Base-by-base conservation (phyloP, 2,888 invertebrate species). In the Caenorhabditis plicata region DNA sequence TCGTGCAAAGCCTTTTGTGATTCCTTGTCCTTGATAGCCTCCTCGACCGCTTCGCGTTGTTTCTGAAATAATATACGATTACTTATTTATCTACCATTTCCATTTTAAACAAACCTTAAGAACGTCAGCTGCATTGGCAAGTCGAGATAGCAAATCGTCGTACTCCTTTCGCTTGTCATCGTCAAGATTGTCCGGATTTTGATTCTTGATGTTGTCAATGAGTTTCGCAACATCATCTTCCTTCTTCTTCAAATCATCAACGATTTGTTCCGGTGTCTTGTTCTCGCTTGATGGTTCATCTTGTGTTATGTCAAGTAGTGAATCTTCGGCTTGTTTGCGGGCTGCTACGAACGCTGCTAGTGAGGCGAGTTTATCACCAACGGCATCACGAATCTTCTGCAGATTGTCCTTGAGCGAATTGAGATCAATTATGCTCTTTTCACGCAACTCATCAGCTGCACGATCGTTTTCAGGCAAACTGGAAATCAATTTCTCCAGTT, bases 361-460 rank as follows among this genome's bases (percentile, higher is more conserved):
- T 45, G 70, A 67, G 31, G 67, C 67, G 26, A 68, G 42, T 39
- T 68, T 68, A 53, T 70, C 67, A 25, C 67, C 70, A 46, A 70
- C 61, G 25, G 61, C 61, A 38, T 51, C 54, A 38, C 61, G 63
- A 25, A 70, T 56, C 40, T 55, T 44, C 42, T 55, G 61, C 44
- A 65, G 44, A 20, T 60, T 44, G 33, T 65, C 63, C 38, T 68
- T 63, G 35, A 68, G 51, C 31, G 47, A 45, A 11, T 65, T 63
- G 29, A 66, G 48, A 53, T 63, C 68, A 61, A 63, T 64, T 43
- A 50, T 42, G 29, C 60, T 63, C 56, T 56, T 62, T 38, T 56
- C 43, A 15, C 56, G 50, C 33, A 68, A 53, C 40, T 64, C 62
- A 22, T 62, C 50, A 26, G 51, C 55, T 33, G 53, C 62, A 43